A percentile compares a stretch with the other conserved stretches of the same genome.
phyloP scores from a whole-genome alignment of 2,888 invertebrate genomes.

The Brassicogethes aeneus region DNA sequence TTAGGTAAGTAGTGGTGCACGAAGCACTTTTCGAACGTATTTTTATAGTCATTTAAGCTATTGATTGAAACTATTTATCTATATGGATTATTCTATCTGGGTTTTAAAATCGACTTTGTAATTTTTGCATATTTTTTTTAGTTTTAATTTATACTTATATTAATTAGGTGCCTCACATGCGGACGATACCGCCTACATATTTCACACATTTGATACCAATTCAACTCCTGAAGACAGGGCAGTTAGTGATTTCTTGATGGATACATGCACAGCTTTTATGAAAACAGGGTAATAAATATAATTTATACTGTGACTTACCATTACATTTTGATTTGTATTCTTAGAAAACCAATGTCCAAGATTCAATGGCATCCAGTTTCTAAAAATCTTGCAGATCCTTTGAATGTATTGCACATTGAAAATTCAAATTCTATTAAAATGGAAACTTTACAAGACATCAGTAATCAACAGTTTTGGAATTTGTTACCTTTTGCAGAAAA shows the following conservation, averaged over 20 bases:
- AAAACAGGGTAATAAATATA: conserved; percentile 46
- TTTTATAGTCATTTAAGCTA: too few relatives aligned
- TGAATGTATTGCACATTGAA: conserved; percentile 14
- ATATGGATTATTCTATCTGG: too few relatives aligned
- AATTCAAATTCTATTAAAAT: conserved; percentile 10
- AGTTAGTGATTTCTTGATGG: conserved; percentile 46
- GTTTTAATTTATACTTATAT: conserved; percentile 5
- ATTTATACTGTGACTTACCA: background rate
- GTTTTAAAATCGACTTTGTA: background rate
- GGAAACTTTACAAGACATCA: conserved; percentile 44
- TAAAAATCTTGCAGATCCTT: conserved; percentile 14
- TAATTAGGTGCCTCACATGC: conserved; percentile 55
- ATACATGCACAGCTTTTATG: conserved; percentile 49
- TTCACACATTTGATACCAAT: conserved; percentile 37
- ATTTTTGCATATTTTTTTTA: too few relatives aligned
- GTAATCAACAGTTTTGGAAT: conserved; percentile 53
- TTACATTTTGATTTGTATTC: conserved; percentile 4
- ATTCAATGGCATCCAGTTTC: conserved; percentile 17
- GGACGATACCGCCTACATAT: conserved; percentile 50
- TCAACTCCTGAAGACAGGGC: conserved; percentile 41
- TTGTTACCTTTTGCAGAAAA: conserved; percentile 52
- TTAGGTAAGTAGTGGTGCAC: too few relatives aligned
- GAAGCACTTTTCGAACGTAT: too few relatives aligned
- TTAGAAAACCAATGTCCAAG: conserved; percentile 15
- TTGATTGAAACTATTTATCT: conserved; percentile 10